These are phyloP conservation scores for Hecatera dysodea DNA, from an alignment of 2,888 invertebrate species.

Conservation along the genomic window DNA sequence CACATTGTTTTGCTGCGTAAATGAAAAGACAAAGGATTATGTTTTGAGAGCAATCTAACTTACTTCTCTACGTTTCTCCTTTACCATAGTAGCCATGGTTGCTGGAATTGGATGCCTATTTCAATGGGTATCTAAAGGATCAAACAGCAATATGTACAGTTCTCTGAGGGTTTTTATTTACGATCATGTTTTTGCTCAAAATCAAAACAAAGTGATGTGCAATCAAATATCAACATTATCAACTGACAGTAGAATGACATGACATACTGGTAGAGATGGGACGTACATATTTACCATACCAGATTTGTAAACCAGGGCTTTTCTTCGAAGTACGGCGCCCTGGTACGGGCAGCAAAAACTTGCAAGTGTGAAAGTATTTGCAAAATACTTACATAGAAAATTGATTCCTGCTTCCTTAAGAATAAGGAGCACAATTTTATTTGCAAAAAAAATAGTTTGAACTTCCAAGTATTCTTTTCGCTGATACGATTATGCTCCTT, in stretches of 20 bases:
- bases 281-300: too few relatives aligned
- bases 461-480: too few relatives aligned
- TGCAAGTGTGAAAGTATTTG: too few relatives aligned
- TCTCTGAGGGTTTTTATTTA: slow-evolving; percentile 24
- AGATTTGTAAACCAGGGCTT: too few relatives aligned
- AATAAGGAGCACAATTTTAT: too few relatives aligned
- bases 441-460: too few relatives aligned
- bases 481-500: too few relatives aligned
- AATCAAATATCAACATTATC: neutral
- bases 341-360: too few relatives aligned
- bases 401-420: too few relatives aligned
- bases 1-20: slow-evolving; percentile 52
- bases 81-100: slow-evolving; percentile 85
- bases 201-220: slow-evolving; percentile 52
- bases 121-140: neutral
- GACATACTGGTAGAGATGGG: too few relatives aligned
- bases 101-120: neutral
- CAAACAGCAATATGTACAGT: slow-evolving; percentile 15
- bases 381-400: too few relatives aligned
- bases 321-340: too few relatives aligned
- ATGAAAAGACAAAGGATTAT: slow-evolving; percentile 58
- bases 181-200: slow-evolving; percentile 57
- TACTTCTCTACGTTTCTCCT: slow-evolving; percentile 84
- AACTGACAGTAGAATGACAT: slow-evolving; percentile 29
- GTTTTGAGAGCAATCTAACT: slow-evolving; percentile 48